These are phyloP conservation scores for Harpalus rufipes DNA, from an alignment of 2,888 invertebrate genomes.

Conservation along the genomic window DNA sequence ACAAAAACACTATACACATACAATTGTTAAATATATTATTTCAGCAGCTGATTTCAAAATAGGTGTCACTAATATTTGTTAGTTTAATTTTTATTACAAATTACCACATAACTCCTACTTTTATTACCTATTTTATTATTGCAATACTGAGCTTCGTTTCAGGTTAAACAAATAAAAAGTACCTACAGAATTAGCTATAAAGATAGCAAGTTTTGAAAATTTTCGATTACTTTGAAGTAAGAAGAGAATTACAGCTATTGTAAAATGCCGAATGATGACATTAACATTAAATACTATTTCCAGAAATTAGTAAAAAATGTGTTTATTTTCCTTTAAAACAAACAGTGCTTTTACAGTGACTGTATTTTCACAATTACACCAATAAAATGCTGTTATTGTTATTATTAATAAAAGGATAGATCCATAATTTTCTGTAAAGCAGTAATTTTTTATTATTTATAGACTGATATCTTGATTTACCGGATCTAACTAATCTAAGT, in stretches of 20 bases:
- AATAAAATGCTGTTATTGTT: background rate
- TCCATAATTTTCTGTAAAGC: background rate
- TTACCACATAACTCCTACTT: background rate
- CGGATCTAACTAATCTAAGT: background rate
- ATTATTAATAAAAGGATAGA: background rate
- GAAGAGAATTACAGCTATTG: no score
- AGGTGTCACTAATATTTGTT: background rate
- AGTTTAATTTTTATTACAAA: background rate
- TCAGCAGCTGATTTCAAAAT: background rate
- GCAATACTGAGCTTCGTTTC: background rate
- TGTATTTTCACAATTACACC: no score
- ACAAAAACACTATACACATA: slow-evolving; percentile 31
- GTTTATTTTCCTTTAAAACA: no score
- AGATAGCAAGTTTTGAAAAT: no score
- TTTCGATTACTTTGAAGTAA: no score
- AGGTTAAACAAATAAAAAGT: slow-evolving; percentile 3
- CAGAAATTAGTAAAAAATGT: no score
- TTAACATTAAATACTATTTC: no score
- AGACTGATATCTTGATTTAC: background rate
- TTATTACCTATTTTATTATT: background rate
- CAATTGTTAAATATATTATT: slow-evolving; percentile 12
- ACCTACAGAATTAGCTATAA: background rate
- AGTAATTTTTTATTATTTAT: background rate
- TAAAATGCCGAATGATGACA: no score
- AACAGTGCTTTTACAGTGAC: no score